Evolutionary conservation across 2,797 vertebrate species (phyloP).

Genomic region (Astyanax mexicanus): DNA sequence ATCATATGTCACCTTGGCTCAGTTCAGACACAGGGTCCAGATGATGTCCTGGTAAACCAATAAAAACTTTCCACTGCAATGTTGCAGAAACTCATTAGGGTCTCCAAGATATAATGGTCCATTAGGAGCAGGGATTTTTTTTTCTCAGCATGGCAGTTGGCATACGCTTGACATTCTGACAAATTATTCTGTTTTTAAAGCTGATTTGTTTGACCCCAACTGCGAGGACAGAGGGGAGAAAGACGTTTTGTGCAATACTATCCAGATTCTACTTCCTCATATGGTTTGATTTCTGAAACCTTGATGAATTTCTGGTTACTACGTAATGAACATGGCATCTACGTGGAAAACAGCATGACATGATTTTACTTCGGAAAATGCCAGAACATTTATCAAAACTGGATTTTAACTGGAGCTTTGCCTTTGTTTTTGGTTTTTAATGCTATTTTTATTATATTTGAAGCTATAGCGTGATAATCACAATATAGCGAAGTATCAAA

Average conservation of each 20-base stretch:
- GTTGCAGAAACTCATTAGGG: slow-evolving; percentile 35
- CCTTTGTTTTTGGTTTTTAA: too few species aligned
- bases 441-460: too few species aligned
- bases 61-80: slow-evolving; percentile 17
- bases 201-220: slow-evolving; percentile 23
- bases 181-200: slow-evolving; percentile 4
- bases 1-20: slow-evolving; percentile 47
- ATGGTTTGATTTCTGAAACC: slow-evolving; percentile 11
- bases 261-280: not conserved
- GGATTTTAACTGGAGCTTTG: too few species aligned
- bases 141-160: slow-evolving; percentile 26
- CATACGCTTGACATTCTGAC: slow-evolving; percentile 27
- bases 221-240: slow-evolving; percentile 13
- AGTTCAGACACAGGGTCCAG: slow-evolving; percentile 22
- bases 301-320: slow-evolving; percentile 24
- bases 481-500: too few species aligned
- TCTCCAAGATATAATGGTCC: slow-evolving; percentile 36
- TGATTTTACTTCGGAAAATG: not conserved
- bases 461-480: too few species aligned
- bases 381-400: slow-evolving; percentile 9
- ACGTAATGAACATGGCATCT: slow-evolving; percentile 30
- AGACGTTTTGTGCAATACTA: slow-evolving; percentile 15
- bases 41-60: slow-evolving; percentile 46
- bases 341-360: slow-evolving; percentile 7
- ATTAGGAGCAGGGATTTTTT: slow-evolving; percentile 26